Conservation (phyloP, 2,113 vertebrate genomes). For the Tragulus kanchil region DNA sequence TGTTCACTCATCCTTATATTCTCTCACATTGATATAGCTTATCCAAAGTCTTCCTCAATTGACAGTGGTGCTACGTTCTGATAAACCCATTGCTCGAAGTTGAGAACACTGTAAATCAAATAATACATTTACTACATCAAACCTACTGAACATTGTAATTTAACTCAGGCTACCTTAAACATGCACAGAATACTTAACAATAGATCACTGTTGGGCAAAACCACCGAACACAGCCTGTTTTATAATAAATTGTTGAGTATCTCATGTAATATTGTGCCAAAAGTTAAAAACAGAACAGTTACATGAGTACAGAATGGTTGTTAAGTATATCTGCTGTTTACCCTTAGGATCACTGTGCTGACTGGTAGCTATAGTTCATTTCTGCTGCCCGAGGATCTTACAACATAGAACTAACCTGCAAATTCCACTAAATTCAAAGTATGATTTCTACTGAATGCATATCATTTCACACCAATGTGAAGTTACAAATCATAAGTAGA, state of each 20-base stretch:
- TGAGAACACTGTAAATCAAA: neutral
- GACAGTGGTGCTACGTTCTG: neutral
- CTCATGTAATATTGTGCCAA: neutral
- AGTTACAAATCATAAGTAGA: neutral
- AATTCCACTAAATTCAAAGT: neutral
- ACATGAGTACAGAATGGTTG: neutral
- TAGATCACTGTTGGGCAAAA: neutral
- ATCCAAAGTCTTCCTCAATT: neutral
- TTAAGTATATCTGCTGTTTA: too few species aligned
- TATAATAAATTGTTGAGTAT: neutral
- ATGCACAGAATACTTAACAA: neutral
- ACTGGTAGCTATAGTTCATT: neutral
- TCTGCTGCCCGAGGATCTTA: neutral
- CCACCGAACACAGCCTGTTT: neutral
- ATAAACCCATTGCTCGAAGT: neutral
- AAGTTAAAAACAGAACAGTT: neutral
- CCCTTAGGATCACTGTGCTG: neutral
- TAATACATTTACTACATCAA: neutral
- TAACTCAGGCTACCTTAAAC: neutral
- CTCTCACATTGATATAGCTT: neutral
- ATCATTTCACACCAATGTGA: neutral
- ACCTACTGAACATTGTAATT: neutral
- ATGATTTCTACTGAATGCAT: neutral
- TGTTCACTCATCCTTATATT: slow-evolving; percentile 6
- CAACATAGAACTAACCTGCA: neutral